Evolutionary conservation across 2,113 vertebrate genomes (phyloP).

Genomic region (Vulpes vulpes): DNA sequence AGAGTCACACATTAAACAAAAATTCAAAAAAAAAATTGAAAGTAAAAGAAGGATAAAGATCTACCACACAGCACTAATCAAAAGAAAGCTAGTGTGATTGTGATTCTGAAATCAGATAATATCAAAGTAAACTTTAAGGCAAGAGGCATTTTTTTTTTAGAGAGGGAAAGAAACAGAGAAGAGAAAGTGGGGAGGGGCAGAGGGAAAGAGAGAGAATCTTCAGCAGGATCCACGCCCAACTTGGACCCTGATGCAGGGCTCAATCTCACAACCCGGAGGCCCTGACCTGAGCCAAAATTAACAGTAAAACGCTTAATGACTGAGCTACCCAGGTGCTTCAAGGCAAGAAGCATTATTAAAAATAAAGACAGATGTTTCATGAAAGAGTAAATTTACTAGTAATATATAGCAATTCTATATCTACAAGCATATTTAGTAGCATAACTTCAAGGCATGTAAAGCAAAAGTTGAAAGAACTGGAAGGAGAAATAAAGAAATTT

Average conservation of each 20-base stretch:
- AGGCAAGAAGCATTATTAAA: not conserved
- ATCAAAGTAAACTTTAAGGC: not conserved
- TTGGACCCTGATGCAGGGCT: not conserved
- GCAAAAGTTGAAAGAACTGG: not conserved
- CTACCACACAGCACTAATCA: not conserved
- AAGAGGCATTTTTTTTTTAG: not conserved
- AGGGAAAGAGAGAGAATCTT: not conserved
- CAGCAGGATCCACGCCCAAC: not conserved
- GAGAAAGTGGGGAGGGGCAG: not conserved
- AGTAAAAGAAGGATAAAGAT: not conserved
- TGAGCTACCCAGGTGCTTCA: not conserved
- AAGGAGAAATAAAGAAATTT: not conserved
- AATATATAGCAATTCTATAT: not conserved
- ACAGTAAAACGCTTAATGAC: not conserved
- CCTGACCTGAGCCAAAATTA: not conserved
- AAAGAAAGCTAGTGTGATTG: not conserved
- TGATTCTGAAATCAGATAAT: not conserved
- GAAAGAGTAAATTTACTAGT: not conserved
- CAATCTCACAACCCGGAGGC: not conserved
- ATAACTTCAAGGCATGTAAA: not conserved
- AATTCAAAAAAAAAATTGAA: not conserved
- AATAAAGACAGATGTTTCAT: not conserved
- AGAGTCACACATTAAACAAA: not conserved
- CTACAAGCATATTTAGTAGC: not conserved
- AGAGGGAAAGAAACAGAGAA: not conserved